Conservation (phyloP, 1,140 invertebrate genomes). For the Caenorhabditis tropicalis region DNA sequence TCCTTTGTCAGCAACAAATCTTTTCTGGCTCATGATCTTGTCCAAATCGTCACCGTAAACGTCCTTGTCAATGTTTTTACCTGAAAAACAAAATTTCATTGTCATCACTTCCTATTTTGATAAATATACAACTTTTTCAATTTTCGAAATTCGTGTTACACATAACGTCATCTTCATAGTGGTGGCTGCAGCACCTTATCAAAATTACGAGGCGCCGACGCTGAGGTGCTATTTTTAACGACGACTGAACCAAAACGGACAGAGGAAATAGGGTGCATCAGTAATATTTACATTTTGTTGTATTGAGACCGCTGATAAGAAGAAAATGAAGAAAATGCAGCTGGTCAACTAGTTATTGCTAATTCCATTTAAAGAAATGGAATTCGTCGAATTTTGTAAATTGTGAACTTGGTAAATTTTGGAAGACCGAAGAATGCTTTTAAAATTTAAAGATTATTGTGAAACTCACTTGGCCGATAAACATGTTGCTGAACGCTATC, state of each 20-base stretch:
- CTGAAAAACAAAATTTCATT: conserved; percentile 23
- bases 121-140: not conserved
- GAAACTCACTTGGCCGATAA: conserved; percentile 85
- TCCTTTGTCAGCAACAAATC: conserved; percentile 94
- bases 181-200: not conserved
- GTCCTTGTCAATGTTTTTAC: conserved; percentile 80
- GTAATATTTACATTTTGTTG: conserved; percentile 28
- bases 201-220: not conserved
- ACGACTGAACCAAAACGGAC: conserved; percentile 3
- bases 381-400: not conserved
- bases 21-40: conserved; percentile 85
- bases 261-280: not conserved
- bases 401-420: no score
- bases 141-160: conserved; percentile 36
- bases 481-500: conserved; percentile 85
- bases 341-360: not conserved
- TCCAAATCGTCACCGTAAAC: conserved; percentile 88
- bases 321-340: not conserved
- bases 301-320: not conserved
- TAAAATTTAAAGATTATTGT: no score
- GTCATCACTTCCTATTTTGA: conserved; percentile 2
- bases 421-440: no score
- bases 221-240: conserved; percentile 25
- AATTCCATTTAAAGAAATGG: not conserved
- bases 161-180: conserved; percentile 21